phyloP scores from a whole-genome alignment of 2,888 invertebrate species.

The Drosophila rubida region DNA sequence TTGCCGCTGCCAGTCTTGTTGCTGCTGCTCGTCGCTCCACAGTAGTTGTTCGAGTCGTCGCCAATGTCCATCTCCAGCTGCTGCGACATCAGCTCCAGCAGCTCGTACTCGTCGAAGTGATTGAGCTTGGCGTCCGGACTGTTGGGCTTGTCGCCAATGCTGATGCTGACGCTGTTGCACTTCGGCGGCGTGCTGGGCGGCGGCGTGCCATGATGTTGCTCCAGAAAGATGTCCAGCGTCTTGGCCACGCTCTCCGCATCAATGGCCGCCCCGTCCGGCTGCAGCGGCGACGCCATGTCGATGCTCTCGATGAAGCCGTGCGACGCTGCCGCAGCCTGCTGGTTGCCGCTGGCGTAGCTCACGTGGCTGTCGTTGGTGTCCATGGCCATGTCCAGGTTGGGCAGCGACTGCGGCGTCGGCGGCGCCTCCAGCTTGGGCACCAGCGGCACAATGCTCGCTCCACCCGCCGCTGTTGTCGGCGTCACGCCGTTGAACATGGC shows the following conservation, averaged over 20 bases:
- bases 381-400: conserved; percentile 64
- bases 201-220: conserved; percentile 75
- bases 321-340: conserved; percentile 9
- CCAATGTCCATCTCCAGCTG: conserved; percentile 87
- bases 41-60: conserved; percentile 78
- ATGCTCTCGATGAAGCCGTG: conserved; percentile 81
- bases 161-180: conserved; percentile 40
- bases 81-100: conserved; percentile 84
- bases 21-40: conserved; percentile 21
- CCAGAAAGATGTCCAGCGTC: conserved; percentile 74
- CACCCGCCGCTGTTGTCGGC: conserved; percentile 55
- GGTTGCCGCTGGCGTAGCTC: conserved; percentile 32
- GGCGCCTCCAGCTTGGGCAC: conserved; percentile 75
- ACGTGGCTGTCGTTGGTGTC: conserved; percentile 66
- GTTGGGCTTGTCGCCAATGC: conserved; percentile 56
- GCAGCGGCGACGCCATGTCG: conserved; percentile 83
- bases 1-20: conserved; percentile 24
- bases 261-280: conserved; percentile 76
- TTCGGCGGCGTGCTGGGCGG: conserved; percentile 66
- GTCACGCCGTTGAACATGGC: conserved; percentile 53
- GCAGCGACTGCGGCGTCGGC: conserved; percentile 57
- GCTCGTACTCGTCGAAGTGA: conserved; percentile 84
- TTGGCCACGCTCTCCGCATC: conserved; percentile 83
- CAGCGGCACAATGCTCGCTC: conserved; percentile 63
- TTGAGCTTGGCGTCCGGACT: conserved; percentile 80